Conservation (phyloP, 2,888 invertebrate species). For the Nesidiocoris tenuis region DNA sequence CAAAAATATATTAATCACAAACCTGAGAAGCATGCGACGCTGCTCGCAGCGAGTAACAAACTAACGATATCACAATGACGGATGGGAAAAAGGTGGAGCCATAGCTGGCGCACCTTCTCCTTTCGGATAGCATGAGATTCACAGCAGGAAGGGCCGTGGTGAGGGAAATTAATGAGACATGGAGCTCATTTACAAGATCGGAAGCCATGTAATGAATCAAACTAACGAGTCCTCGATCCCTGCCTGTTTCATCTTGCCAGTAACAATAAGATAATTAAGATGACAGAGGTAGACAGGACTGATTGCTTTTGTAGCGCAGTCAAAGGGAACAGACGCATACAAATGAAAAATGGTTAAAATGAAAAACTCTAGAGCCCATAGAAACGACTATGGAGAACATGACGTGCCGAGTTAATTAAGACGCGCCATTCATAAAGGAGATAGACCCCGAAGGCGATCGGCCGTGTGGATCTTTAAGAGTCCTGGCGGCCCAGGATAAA, state of each 20-base stretch:
- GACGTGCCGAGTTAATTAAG: conserved; percentile 31
- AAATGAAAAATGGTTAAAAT: not conserved
- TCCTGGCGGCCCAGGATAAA: not conserved
- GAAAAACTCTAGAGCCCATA: not conserved
- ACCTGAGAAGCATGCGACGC: not conserved
- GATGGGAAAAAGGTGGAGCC: not conserved
- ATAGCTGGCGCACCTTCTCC: not conserved
- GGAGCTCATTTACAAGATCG: conserved; percentile 40
- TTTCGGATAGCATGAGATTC: not conserved
- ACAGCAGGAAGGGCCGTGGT: not conserved
- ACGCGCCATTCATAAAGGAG: conserved; percentile 37
- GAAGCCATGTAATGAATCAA: conserved; percentile 43
- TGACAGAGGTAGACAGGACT: conserved; percentile 39
- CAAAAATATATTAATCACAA: not conserved
- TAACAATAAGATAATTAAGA: conserved; percentile 41
- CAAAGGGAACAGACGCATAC: not conserved
- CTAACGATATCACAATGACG: not conserved
- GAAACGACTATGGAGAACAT: conserved; percentile 16
- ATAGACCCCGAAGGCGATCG: conserved; percentile 16
- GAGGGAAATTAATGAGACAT: conserved; percentile 38
- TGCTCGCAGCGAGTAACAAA: not conserved
- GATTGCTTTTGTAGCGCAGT: conserved; percentile 29
- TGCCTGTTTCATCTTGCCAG: conserved; percentile 6
- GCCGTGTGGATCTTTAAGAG: not conserved
- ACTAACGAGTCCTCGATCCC: conserved; percentile 31